Evolutionary conservation across 2,113 vertebrate species (phyloP).

Genomic region (Vireo altiloquus): DNA sequence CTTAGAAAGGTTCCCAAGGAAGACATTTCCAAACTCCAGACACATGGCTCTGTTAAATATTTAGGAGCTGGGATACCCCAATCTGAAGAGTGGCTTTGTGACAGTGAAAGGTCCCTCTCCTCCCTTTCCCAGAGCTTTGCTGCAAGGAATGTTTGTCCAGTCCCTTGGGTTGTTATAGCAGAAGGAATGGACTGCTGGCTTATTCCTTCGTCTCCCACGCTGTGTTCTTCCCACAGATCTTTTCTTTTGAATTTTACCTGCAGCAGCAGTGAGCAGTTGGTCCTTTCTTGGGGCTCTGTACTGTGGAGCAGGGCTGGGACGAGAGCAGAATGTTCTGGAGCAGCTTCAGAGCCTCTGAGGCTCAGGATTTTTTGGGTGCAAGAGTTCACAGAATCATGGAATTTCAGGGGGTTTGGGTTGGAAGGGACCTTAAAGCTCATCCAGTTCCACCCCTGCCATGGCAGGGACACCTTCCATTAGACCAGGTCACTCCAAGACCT

Average conservation of each 20-base stretch:
- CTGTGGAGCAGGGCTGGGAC: not conserved
- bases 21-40: not conserved
- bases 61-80: not conserved
- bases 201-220: rapidly evolving
- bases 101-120: not conserved
- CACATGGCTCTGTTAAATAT: not conserved
- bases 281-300: rapidly evolving
- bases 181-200: not conserved
- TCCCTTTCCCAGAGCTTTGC: not conserved
- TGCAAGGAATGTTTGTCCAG: not conserved
- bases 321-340: not conserved
- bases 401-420: not conserved
- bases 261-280: not conserved
- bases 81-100: not conserved
- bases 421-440: not conserved
- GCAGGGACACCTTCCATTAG: not conserved
- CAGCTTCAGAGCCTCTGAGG: not conserved
- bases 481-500: not conserved
- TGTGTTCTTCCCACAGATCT: not conserved
- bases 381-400: not conserved
- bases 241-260: not conserved
- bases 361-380: not conserved
- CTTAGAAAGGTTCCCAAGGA: not conserved
- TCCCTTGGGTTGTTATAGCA: not conserved
- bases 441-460: not conserved